Evolutionary conservation across 2,888 invertebrate species (phyloP), one percentile per base, ranked within the genome.

Genomic region (Cephus rjabovi): DNA sequence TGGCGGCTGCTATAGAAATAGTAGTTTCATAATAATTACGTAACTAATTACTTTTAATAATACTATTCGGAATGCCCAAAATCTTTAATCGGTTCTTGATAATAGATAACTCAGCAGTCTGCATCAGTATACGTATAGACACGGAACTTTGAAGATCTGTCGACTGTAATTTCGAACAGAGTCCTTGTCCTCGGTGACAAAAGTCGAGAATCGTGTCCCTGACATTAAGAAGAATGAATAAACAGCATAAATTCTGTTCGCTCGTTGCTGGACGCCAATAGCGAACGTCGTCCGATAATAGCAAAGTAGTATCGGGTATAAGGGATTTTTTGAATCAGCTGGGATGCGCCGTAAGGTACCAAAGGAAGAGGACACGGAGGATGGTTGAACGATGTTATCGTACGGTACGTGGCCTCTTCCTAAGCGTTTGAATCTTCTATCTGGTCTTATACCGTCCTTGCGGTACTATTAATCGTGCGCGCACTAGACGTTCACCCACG

Each of bases 401-500:
- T 56, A 56, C 9, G 9, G 23, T 56, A 56, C 56, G 56, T 56
- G 56, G 23, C 56, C 56, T 56, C 56, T 12, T 30, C 71, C 33
- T n/a, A 71, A 31, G 71, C 71, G 71, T 11, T 71, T 9, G 56
- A 56, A 56, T 56, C 56, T 56, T 56, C 56, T 69, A 68, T 79
- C n/a, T 34, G 82, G 76, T 80, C 82, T 78, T 82, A 80, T 78
- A 81, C 82, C 83, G 81, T 83, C 82, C 74, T 30, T 74, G 75
- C 76, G 73, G 79, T 79, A 77, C 87, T 84, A 86, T 86, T 84
- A 85, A 86, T 86, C 86, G 86, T 86, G 82, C 83, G 75, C 34
- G 75, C 76, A 75, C 79, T 80, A 82, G 82, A 81, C 83, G 79
- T 82, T 87, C 88, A 86, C 87, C 88, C 87, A 87, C 88, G 86